Percentiles rank a stretch among this genome's conserved stretches.
These are phyloP conservation scores for Rhogogaster chlorosoma DNA, from an alignment of 2,888 invertebrate species.

Conservation along the genomic window DNA sequence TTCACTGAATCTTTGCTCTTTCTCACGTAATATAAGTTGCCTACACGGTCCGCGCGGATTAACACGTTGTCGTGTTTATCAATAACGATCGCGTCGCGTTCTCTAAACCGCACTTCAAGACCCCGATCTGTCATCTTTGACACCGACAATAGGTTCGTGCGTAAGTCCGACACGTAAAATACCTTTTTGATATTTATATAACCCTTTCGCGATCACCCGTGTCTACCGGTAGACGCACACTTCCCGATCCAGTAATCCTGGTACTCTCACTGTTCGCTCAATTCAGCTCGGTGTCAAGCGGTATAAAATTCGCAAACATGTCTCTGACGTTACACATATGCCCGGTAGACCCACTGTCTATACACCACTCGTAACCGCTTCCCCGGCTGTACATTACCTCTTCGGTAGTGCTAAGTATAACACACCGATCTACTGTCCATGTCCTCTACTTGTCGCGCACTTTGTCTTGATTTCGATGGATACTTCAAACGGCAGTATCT, in stretches of 20 bases:
- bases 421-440: not conserved
- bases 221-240: constrained; percentile 22
- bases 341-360: not conserved
- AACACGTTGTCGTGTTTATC: not conserved
- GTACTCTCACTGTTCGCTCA: constrained; percentile 42
- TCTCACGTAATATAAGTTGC: not conserved
- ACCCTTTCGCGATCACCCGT: not conserved
- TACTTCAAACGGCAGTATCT: not conserved
- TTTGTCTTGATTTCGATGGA: not conserved
- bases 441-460: not conserved
- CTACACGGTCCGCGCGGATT: not conserved
- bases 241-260: constrained; percentile 49
- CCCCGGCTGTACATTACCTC: not conserved
- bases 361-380: not conserved
- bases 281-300: constrained; percentile 47
- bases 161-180: constrained; percentile 10
- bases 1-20: not conserved
- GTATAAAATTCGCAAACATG: not conserved
- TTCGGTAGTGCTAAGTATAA: not conserved
- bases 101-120: not conserved
- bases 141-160: constrained; percentile 5
- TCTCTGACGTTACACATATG: not conserved
- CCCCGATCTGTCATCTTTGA: constrained; percentile 7
- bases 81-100: not conserved
- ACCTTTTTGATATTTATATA: constrained; percentile 11